Conservation (phyloP, 1,140 invertebrate species). For the Neodiprion lecontei region DNA sequence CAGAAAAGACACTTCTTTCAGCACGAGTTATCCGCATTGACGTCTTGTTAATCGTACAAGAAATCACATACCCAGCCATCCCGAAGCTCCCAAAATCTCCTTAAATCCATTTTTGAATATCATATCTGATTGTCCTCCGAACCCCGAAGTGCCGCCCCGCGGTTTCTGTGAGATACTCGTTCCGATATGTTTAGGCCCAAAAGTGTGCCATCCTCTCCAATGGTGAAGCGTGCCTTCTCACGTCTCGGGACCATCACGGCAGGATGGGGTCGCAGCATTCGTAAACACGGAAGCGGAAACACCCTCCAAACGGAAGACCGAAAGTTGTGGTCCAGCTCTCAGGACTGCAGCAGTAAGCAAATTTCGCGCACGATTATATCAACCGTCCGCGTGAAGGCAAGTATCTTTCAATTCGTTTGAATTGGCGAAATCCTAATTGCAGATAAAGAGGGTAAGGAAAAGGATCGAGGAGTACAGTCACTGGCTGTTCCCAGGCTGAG, state of each 20-base stretch:
- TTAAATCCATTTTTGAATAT: conserved; percentile 3
- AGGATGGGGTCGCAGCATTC: conserved; percentile 86
- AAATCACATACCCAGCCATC: background rate
- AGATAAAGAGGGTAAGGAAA: conserved; percentile 82
- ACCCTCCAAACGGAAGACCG: conserved; percentile 82
- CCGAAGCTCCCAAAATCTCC: background rate
- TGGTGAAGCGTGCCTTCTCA: conserved; percentile 91
- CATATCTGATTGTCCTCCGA: conserved; percentile 37
- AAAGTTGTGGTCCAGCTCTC: conserved; percentile 90
- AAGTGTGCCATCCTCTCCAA: conserved; percentile 92
- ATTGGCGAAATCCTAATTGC: conserved; percentile 18
- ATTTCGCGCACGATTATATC: conserved; percentile 16
- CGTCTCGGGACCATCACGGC: conserved; percentile 87
- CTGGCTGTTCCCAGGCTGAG: conserved; percentile 85
- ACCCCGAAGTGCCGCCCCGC: conserved; percentile 53
- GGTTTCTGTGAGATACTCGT: conserved; percentile 62
- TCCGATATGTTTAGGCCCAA: conserved; percentile 75
- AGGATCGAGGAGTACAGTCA: conserved; percentile 70
- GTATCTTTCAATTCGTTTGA: background rate
- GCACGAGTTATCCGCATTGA: no score
- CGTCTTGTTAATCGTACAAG: no score
- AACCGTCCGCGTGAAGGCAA: background rate
- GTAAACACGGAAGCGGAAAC: conserved; percentile 74
- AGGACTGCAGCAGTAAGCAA: conserved; percentile 86
- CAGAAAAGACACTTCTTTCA: no score